Evolutionary conservation across 2,888 invertebrate genomes (phyloP).

Genomic region (Morpho achilles): DNA sequence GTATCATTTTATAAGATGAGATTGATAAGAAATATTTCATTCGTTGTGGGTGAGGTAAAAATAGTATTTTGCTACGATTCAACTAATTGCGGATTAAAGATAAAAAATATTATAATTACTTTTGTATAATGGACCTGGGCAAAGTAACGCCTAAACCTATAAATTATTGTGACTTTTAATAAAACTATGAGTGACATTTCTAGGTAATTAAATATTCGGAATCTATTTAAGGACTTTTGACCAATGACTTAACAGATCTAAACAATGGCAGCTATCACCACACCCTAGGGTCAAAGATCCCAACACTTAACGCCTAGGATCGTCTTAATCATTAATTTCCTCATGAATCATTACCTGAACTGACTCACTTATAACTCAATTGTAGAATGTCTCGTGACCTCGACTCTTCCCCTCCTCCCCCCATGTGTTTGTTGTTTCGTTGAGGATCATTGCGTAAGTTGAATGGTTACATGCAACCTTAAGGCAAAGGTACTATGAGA

Average conservation of each 20-base stretch:
- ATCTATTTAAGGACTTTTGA: no score
- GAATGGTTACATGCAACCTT: constrained; percentile 13
- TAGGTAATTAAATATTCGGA: no score
- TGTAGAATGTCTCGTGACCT: constrained; percentile 24
- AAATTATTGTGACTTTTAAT: no score
- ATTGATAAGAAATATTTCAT: no score
- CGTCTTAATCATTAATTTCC: constrained; percentile 23
- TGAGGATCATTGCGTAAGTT: constrained; percentile 15
- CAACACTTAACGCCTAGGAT: constrained; percentile 18
- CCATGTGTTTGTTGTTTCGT: constrained; percentile 12
- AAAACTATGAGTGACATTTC: no score
- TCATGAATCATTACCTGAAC: constrained; percentile 26
- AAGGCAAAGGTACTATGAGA: constrained; percentile 23
- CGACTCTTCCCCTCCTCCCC: constrained; percentile 15
- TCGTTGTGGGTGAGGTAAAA: no score
- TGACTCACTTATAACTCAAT: constrained; percentile 21
- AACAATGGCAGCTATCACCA: constrained; percentile 5
- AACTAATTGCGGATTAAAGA: no score
- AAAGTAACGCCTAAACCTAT: no score
- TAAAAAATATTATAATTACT: no score
- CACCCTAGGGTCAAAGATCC: constrained; percentile 22
- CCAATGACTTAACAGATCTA: neutral
- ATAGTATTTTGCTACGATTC: no score
- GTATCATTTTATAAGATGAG: no score
- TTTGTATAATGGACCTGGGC: no score